A percentile compares a stretch with the other conserved stretches of the same genome.
Evolutionary conservation across 2,113 vertebrate species (phyloP).

Genomic region (Chaetodon trifascialis): DNA sequence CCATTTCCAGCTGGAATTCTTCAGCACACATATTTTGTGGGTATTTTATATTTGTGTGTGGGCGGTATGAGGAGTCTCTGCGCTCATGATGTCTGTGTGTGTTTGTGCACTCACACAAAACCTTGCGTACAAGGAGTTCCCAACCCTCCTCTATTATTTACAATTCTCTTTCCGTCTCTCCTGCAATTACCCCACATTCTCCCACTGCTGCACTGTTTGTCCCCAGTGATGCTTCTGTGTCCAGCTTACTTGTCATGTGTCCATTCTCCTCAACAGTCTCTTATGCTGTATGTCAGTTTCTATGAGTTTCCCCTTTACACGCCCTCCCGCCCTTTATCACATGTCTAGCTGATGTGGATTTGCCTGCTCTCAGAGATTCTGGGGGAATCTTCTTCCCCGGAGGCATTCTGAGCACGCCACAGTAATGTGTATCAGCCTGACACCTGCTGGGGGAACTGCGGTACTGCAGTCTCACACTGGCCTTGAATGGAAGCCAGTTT

Average conservation of each 20-base stretch:
- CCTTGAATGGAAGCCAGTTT: conserved; percentile 53
- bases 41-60: conserved; percentile 19
- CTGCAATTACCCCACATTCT: conserved; percentile 59
- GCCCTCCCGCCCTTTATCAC: conserved; percentile 29
- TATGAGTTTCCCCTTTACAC: conserved; percentile 29
- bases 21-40: conserved; percentile 11
- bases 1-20: conserved; percentile 17
- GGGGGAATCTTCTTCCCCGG: conserved; percentile 44
- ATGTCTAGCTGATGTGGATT: conserved; percentile 40
- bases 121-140: conserved; percentile 62
- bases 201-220: conserved; percentile 21
- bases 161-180: conserved; percentile 53
- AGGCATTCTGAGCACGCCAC: conserved; percentile 20
- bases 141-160: conserved; percentile 78
- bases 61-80: conserved; percentile 23
- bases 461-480: conserved; percentile 49
- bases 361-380: conserved; percentile 48
- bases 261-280: conserved; percentile 20
- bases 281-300: conserved; percentile 24
- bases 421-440: conserved; percentile 60
- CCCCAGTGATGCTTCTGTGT: conserved; percentile 6
- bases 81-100: conserved; percentile 3
- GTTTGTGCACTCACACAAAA: conserved; percentile 44
- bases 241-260: conserved; percentile 9
- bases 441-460: conserved; percentile 63